These are phyloP conservation scores for Sinodicranocentrus sp. DNA, from an alignment of 2,888 invertebrate species.

Conservation along the genomic window DNA sequence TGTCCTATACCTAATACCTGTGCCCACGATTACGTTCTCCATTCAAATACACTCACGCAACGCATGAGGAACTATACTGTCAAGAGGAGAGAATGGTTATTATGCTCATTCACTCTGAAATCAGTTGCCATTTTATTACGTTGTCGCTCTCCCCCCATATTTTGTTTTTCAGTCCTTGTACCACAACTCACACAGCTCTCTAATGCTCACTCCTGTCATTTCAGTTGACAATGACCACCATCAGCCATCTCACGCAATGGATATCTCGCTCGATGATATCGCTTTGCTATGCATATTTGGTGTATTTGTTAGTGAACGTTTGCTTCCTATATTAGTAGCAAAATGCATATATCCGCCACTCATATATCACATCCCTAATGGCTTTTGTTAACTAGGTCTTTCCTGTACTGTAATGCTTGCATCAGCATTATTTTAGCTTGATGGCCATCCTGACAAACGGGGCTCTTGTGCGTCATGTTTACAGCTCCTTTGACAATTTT, in stretches of 20 bases:
- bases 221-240: conserved; percentile 56
- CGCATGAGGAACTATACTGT: neutral
- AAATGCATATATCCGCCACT: conserved; percentile 6
- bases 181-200: neutral
- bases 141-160: neutral
- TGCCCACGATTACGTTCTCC: too few species aligned
- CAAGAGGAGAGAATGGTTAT: conserved; percentile 21
- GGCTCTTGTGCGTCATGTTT: conserved; percentile 5
- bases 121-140: conserved; percentile 31
- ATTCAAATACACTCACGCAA: conserved; percentile 5
- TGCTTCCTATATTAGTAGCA: neutral
- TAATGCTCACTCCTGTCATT: conserved; percentile 31
- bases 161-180: conserved; percentile 3
- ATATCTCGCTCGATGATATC: neutral
- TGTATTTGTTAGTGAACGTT: neutral
- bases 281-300: neutral
- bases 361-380: conserved; percentile 31
- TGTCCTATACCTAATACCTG: too few species aligned
- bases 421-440: neutral
- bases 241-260: conserved; percentile 49
- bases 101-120: conserved; percentile 24
- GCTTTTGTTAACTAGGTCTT: conserved; percentile 47
- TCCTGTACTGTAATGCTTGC: conserved; percentile 33
- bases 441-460: conserved; percentile 18
- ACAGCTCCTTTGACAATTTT: conserved; percentile 16